Evolutionary conservation across 2,797 vertebrate species (phyloP).

Genomic region (Poecile montanus): DNA sequence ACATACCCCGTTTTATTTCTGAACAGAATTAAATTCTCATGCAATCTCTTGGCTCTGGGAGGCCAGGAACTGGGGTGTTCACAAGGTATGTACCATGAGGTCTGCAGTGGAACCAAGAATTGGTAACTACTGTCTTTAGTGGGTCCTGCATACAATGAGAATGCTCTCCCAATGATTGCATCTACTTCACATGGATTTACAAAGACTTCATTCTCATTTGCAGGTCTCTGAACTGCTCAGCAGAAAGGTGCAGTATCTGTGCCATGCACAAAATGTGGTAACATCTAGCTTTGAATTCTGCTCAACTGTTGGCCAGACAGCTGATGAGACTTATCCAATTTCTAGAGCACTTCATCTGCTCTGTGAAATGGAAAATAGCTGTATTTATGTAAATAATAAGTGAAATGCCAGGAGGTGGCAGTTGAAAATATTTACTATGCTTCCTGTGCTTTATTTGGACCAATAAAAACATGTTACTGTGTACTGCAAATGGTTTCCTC

Average conservation of each 20-base stretch:
- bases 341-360: slow-evolving; percentile 39
- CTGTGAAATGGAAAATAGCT: slow-evolving; percentile 26
- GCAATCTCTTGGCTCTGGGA: not conserved
- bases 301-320: not conserved
- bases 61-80: not conserved
- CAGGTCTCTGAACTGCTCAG: not conserved
- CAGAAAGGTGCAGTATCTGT: not conserved
- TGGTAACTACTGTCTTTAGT: not conserved
- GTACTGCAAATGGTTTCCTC: not conserved
- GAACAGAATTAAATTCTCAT: not conserved
- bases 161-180: not conserved
- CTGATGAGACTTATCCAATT: slow-evolving; percentile 11
- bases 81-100: not conserved
- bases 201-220: not conserved
- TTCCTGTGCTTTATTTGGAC: not conserved
- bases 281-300: not conserved
- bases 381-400: slow-evolving; percentile 25
- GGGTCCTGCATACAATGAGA: not conserved
- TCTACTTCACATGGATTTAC: not conserved
- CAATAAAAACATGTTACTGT: not conserved
- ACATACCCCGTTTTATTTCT: not conserved
- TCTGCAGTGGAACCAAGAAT: not conserved
- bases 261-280: not conserved
- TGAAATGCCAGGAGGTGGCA: slow-evolving; percentile 1
- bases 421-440: slow-evolving; percentile 28